These are phyloP conservation scores for Malurus elegans DNA, from an alignment of 2,113 vertebrate species.

Conservation along the genomic window DNA sequence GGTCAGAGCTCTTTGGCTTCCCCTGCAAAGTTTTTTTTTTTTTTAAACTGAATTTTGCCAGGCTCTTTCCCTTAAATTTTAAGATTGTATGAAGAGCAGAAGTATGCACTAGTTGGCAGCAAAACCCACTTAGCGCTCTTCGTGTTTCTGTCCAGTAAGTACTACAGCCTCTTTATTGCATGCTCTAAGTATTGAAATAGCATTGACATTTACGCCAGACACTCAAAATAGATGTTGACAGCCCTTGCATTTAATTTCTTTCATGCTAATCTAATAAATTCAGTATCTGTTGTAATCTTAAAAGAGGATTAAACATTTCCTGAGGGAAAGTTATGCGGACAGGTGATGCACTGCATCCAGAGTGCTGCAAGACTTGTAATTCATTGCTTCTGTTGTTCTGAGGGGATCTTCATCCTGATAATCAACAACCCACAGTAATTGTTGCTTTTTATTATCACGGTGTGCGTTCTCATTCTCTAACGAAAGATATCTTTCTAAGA, in stretches of 20 bases:
- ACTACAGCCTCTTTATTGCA: neutral
- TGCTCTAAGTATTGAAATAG: neutral
- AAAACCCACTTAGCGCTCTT: neutral
- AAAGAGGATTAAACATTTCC: slow-evolving; percentile 20
- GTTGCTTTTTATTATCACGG: neutral
- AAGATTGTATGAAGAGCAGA: neutral
- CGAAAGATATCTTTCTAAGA: neutral
- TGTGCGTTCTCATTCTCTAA: neutral
- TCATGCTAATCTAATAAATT: slow-evolving; percentile 22
- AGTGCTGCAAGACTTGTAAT: neutral
- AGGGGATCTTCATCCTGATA: neutral
- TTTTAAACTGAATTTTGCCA: neutral
- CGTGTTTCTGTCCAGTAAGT: neutral
- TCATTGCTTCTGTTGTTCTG: neutral
- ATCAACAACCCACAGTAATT: neutral
- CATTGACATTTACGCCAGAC: neutral
- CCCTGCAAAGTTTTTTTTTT: neutral
- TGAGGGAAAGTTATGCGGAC: neutral
- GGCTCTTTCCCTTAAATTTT: neutral
- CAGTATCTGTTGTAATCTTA: neutral
- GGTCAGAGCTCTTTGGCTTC: neutral
- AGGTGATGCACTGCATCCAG: neutral
- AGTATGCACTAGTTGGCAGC: neutral
- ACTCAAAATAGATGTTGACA: neutral
- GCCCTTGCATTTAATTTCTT: neutral